Percentiles rank a stretch among this genome's conserved stretches.
Conservation (phyloP, 1,140 invertebrate species). For the Proales similis region DNA sequence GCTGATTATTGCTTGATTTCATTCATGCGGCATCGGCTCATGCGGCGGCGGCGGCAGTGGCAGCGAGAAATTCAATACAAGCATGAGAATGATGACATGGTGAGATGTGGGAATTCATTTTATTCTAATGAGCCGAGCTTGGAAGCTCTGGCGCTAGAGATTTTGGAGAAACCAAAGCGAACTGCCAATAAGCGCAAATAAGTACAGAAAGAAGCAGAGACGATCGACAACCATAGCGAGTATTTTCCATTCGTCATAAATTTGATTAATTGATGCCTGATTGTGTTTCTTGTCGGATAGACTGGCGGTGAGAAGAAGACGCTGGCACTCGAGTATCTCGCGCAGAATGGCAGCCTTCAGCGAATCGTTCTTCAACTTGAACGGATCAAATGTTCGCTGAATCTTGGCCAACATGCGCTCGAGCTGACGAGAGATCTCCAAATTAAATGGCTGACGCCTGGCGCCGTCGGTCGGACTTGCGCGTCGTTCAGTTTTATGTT, state of each 20-base stretch:
- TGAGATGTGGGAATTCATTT: too few species aligned
- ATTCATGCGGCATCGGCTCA: too few species aligned
- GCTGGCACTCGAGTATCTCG: slow-evolving; percentile 37
- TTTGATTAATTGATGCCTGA: not conserved
- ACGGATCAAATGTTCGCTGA: slow-evolving; percentile 35
- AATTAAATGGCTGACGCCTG: slow-evolving; percentile 18
- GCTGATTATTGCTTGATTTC: too few species aligned
- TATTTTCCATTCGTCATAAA: slow-evolving; percentile 38
- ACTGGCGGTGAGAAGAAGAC: slow-evolving; percentile 18
- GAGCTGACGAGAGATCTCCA: slow-evolving; percentile 16
- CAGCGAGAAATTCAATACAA: too few species aligned
- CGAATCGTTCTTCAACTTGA: slow-evolving; percentile 21
- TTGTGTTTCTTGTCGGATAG: slow-evolving; percentile 12
- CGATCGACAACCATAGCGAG: slow-evolving; percentile 34
- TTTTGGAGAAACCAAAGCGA: slow-evolving; percentile 6
- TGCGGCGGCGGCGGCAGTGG: too few species aligned
- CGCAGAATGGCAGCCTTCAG: slow-evolving; percentile 28
- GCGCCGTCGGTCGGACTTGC: too few species aligned
- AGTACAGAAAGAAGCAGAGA: slow-evolving; percentile 36
- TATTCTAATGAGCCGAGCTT: too few species aligned
- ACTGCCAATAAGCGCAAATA: slow-evolving; percentile 15
- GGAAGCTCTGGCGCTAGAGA: too few species aligned
- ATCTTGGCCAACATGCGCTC: slow-evolving; percentile 35
- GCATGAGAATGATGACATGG: too few species aligned
- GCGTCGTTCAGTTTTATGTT: not conserved